Conservation (phyloP, 2,113 vertebrate species). For the Megaceryle maxima region DNA sequence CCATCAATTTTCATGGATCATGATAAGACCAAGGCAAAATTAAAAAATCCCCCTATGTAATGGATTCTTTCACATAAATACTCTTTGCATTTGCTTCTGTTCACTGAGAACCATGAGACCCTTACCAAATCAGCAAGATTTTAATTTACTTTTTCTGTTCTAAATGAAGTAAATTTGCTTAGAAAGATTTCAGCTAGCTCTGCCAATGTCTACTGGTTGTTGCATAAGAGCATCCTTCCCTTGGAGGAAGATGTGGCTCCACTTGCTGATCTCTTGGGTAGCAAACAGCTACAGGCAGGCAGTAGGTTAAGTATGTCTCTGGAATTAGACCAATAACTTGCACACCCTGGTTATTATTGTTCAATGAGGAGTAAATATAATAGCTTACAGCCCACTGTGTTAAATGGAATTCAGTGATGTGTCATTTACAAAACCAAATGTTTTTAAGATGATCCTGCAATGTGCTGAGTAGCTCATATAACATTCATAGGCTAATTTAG, state of each 20-base stretch:
- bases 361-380: background rate
- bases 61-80: background rate
- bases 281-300: background rate
- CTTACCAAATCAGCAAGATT: background rate
- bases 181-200: background rate
- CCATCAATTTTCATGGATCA: background rate
- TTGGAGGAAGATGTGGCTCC: background rate
- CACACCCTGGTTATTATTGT: background rate
- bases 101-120: background rate
- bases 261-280: background rate
- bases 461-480: background rate
- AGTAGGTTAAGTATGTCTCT: background rate
- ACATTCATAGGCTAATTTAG: background rate
- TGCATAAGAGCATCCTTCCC: background rate
- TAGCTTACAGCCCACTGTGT: background rate
- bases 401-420: background rate
- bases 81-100: background rate
- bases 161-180: background rate
- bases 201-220: background rate
- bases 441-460: background rate
- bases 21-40: background rate
- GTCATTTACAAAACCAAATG: background rate
- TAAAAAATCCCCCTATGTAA: background rate
- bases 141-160: background rate
- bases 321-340: background rate